These are phyloP conservation scores for human (Homo sapiens) DNA, from an alignment of 2,113 vertebrate genomes.

Conservation along the genomic window DNA sequence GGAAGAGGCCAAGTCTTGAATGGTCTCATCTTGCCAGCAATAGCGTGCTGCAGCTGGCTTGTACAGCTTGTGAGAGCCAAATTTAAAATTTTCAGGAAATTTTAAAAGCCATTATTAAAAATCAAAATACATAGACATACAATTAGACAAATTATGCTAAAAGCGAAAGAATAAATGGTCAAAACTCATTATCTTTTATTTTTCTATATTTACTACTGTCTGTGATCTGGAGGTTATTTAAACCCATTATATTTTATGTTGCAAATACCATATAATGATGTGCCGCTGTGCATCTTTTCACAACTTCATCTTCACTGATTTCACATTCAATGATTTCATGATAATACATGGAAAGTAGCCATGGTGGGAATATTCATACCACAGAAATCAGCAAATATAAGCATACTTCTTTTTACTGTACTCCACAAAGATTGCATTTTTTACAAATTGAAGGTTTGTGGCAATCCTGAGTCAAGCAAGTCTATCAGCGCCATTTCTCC, in stretches of 20 bases:
- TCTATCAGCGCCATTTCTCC: background rate
- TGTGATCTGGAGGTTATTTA: background rate
- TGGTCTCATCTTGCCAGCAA: background rate
- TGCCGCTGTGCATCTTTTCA: background rate
- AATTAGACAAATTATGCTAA: constrained; percentile 23
- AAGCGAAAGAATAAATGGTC: background rate
- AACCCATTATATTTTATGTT: background rate
- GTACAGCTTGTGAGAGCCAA: background rate
- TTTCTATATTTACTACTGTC: background rate
- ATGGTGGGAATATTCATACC: background rate
- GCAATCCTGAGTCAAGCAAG: background rate
- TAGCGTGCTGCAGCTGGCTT: background rate
- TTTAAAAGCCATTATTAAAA: background rate
- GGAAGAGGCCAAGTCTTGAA: background rate
- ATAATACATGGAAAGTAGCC: background rate
- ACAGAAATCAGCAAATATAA: background rate
- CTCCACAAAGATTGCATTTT: background rate
- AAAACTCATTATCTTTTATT: background rate
- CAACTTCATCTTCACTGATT: background rate
- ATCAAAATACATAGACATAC: background rate
- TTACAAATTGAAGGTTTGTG: background rate
- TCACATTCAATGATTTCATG: background rate
- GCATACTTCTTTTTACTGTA: background rate
- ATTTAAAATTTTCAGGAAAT: constrained; percentile 12
- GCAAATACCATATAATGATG: background rate